Evolutionary conservation across 2,888 invertebrate species (phyloP), one percentile per base, ranked within the genome.

Genomic region (Pandemis corylana): DNA sequence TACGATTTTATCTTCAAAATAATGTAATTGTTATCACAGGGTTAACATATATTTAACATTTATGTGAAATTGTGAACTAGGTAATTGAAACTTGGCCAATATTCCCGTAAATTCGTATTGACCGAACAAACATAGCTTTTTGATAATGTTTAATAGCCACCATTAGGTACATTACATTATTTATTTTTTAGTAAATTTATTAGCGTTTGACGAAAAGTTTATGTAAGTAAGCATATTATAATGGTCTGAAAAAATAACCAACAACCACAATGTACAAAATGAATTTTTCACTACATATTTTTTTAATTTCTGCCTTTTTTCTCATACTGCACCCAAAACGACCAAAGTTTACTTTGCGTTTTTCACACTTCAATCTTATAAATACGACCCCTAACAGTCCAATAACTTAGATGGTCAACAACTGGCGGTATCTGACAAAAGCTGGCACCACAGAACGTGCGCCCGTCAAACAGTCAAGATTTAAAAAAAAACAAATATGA

Each of bases 401-500:
- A 79, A 80, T 76, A 83, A 82, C 77, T 84, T 84, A 88, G 87
- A 20, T 56, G 20, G 20, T 56, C 56, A 56, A 56, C 56, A 80
- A 77, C 86, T 85, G 87, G 82, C 93, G 91, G 92, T 86, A 78
- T 72, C 88, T 88, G 87, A 85, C 92, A 91, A 93, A 89, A 89
- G 90, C 79, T 87, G 77, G 77, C 88, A 87, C 85, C 79, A 76
- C 78, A 77, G 75, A 77, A 68, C 78, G 78, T 71, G 12, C 64
- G 76, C 68, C 73, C 78, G 77, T 36, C 71, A 75, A 77, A 78
- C 80, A 78, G 78, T 77, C 82, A 82, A 83, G 82, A 81, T 78
- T 78, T 81, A 81, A 76, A 78, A 80, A 79, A 78, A 80, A 80
- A 72, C 68, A 74, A 77, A 77, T 79, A 67, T 77, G 78, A 78